Percentiles rank a stretch among this genome's conserved stretches.
Conservation (phyloP, 2,888 invertebrate genomes). For the Mythimna albipuncta region DNA sequence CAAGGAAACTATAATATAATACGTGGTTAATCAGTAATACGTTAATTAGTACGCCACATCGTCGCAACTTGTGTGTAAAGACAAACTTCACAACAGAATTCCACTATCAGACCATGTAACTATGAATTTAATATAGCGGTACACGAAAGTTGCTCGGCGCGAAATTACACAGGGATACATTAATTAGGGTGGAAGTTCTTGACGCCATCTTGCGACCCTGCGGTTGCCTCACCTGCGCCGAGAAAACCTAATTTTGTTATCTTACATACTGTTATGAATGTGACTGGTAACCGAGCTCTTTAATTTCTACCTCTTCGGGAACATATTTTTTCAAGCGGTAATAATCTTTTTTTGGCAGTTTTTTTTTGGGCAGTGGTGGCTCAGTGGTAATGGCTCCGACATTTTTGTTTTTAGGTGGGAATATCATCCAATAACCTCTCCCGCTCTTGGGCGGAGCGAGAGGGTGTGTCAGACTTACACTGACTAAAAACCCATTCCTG, state of each 20-base stretch:
- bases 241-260: constrained; percentile 57
- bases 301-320: constrained; percentile 21
- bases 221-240: constrained; percentile 58
- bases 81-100: constrained; percentile 51
- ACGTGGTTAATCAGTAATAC: constrained; percentile 55
- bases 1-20: constrained; percentile 1
- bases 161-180: constrained; percentile 71
- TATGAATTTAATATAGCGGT: constrained; percentile 76
- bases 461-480: no score
- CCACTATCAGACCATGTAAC: constrained; percentile 64
- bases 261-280: constrained; percentile 34
- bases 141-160: constrained; percentile 61
- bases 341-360: not conserved
- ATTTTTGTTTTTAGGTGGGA: no score
- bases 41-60: constrained; percentile 36
- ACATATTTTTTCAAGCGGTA: constrained; percentile 24
- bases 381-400: no score
- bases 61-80: constrained; percentile 24
- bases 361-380: no score
- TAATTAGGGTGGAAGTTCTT: constrained; percentile 72
- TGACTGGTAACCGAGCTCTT: constrained; percentile 9
- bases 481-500: no score
- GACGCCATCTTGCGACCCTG: constrained; percentile 62
- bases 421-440: no score
- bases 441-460: no score